Percentiles rank a stretch among this genome's conserved stretches.
Evolutionary conservation across 2,113 vertebrate species (phyloP).

Genomic region (Papio anubis): DNA sequence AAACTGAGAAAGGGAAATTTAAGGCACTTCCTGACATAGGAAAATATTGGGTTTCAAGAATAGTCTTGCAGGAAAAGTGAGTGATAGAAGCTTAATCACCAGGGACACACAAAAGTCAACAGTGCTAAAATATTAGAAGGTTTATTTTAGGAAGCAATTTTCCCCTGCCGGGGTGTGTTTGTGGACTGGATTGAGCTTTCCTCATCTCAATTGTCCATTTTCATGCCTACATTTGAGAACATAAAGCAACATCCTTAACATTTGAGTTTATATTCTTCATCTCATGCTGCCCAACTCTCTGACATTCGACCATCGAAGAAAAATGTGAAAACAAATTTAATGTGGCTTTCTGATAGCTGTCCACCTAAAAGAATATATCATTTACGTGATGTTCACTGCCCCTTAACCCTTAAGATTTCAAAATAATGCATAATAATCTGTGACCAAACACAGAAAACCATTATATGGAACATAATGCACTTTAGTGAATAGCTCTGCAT

Average conservation of each 20-base stretch:
- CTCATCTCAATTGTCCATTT: slow-evolving; percentile 39
- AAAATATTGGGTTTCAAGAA: slow-evolving; percentile 76
- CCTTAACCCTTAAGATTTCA: slow-evolving; percentile 43
- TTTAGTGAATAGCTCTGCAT: slow-evolving; percentile 52
- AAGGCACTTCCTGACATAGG: slow-evolving; percentile 73
- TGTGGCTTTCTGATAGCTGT: slow-evolving; percentile 28
- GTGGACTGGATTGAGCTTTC: slow-evolving; percentile 26
- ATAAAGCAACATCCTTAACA: slow-evolving; percentile 32
- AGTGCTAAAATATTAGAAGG: slow-evolving; percentile 71
- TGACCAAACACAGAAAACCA: slow-evolving; percentile 47
- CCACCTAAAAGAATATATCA: slow-evolving; percentile 14
- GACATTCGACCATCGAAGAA: not conserved
- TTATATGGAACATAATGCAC: slow-evolving; percentile 35
- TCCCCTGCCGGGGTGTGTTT: slow-evolving; percentile 6
- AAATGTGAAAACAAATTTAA: slow-evolving; percentile 34
- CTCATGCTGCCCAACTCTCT: not conserved
- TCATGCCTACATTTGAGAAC: slow-evolving; percentile 10
- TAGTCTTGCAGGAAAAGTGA: slow-evolving; percentile 66
- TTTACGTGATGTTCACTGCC: slow-evolving; percentile 46
- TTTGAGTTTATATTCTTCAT: not conserved
- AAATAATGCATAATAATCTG: slow-evolving; percentile 59
- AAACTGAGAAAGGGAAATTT: slow-evolving; percentile 64
- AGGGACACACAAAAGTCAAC: slow-evolving; percentile 74
- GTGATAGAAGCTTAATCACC: slow-evolving; percentile 66
- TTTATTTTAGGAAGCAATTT: slow-evolving; percentile 72